Evolutionary conservation across 2,113 vertebrate genomes (phyloP).

Genomic region (Lethenteron reissneri): DNA sequence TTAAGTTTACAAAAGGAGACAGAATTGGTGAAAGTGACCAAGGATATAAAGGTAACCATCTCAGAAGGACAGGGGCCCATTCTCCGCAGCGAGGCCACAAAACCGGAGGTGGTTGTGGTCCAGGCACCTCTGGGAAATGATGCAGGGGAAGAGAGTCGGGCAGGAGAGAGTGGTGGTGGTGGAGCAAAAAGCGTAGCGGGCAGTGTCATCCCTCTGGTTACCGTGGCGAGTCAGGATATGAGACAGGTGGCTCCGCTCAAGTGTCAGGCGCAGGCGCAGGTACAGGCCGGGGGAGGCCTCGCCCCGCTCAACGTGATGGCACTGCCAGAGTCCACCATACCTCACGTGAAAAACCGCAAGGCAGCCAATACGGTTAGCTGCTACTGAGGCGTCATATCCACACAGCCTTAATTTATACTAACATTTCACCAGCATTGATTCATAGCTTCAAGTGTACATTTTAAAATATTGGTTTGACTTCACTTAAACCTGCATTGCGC

Average conservation of each 20-base stretch:
- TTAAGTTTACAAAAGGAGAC: too few species aligned
- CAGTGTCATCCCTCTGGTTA: neutral
- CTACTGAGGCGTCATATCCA: neutral
- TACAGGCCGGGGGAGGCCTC: neutral
- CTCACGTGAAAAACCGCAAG: slow-evolving; percentile 4
- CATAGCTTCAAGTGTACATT: neutral
- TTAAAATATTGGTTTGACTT: too few species aligned
- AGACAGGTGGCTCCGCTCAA: slow-evolving; percentile 3
- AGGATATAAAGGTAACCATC: neutral
- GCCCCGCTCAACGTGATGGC: slow-evolving; percentile 3
- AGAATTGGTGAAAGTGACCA: neutral
- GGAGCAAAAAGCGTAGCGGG: neutral
- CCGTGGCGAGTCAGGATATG: neutral
- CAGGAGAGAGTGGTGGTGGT: neutral
- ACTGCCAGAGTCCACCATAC: slow-evolving; percentile 4
- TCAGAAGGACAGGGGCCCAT: neutral
- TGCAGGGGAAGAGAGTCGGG: neutral
- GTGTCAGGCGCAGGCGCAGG: slow-evolving; percentile 3
- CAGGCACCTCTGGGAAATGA: neutral
- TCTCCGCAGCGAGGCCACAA: neutral
- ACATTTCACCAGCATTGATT: slow-evolving; percentile 5
- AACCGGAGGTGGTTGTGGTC: neutral
- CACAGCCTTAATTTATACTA: neutral
- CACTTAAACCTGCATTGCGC: too few species aligned
- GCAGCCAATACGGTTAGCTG: slow-evolving; percentile 3